phyloP scores from a whole-genome alignment of 2,888 invertebrate species.

The Drosophila colorata region DNA sequence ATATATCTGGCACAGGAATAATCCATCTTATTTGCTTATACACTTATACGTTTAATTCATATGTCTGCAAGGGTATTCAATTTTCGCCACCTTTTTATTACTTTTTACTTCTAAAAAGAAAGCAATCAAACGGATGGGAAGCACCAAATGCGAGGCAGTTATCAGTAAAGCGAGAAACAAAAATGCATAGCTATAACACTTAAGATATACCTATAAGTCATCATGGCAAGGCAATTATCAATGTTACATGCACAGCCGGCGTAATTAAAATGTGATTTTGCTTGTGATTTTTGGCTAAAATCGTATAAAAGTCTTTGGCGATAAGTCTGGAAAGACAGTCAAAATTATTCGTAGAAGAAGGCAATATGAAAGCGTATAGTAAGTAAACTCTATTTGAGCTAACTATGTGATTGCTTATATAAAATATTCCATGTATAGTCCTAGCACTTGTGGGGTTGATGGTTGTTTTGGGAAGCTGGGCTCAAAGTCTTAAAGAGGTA shows the following conservation, averaged over 20 bases:
- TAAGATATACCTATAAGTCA: neutral
- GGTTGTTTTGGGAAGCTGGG: neutral
- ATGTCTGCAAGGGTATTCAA: neutral
- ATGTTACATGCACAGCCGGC: neutral
- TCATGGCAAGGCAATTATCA: conserved; percentile 10
- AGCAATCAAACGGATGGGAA: neutral
- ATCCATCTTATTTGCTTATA: no score
- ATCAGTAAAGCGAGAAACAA: neutral
- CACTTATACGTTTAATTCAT: neutral
- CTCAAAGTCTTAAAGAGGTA: conserved; percentile 17
- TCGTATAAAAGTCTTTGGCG: conserved; percentile 15
- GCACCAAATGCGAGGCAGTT: neutral
- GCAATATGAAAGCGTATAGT: conserved; percentile 20
- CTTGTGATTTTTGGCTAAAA: neutral
- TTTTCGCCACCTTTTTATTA: neutral
- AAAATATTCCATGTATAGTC: neutral
- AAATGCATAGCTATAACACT: neutral
- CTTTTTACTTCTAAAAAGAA: neutral
- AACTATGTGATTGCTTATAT: neutral
- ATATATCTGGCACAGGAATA: no score
- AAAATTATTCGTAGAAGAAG: neutral
- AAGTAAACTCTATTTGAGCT: neutral
- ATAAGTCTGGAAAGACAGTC: neutral
- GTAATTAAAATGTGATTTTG: conserved; percentile 18
- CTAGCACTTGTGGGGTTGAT: neutral